Conservation (phyloP, 2,888 invertebrate genomes). For the Leucophora obtusa region DNA sequence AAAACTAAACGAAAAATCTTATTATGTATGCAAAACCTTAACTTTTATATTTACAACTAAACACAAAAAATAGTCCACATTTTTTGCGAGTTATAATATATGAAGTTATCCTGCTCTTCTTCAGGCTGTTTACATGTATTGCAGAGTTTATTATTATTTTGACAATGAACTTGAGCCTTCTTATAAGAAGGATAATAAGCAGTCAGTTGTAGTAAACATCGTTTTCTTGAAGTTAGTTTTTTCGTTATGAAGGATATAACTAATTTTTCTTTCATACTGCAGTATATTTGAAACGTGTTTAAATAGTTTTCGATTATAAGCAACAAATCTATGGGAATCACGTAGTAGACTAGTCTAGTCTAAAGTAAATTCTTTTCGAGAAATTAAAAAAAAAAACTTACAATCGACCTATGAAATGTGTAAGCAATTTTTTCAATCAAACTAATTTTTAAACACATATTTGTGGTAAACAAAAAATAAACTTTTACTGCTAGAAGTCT, state of each 20-base stretch:
- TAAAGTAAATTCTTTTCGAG: not conserved
- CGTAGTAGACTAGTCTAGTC: conserved; percentile 60
- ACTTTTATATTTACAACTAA: conserved; percentile 67
- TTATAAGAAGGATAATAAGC: conserved; percentile 31
- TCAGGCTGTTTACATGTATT: conserved; percentile 11
- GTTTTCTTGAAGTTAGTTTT: conserved; percentile 4
- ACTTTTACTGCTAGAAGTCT: not conserved
- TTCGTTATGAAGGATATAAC: conserved; percentile 30
- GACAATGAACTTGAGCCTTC: conserved; percentile 74
- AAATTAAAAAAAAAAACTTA: not conserved
- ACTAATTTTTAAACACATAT: not conserved
- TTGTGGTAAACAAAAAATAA: not conserved
- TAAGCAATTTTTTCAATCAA: not conserved
- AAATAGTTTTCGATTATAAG: conserved; percentile 57
- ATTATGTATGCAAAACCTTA: conserved; percentile 74
- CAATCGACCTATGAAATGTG: not conserved
- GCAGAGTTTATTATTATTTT: conserved; percentile 64
- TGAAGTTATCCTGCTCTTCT: not conserved
- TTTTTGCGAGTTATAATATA: not conserved
- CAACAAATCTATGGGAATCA: conserved; percentile 35
- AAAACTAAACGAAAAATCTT: conserved; percentile 7
- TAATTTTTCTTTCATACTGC: conserved; percentile 56
- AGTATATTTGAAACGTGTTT: conserved; percentile 58
- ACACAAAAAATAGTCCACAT: not conserved
- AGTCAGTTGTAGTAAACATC: not conserved